phyloP scores from a whole-genome alignment of 2,888 invertebrate genomes.

The Dicycla oo region DNA sequence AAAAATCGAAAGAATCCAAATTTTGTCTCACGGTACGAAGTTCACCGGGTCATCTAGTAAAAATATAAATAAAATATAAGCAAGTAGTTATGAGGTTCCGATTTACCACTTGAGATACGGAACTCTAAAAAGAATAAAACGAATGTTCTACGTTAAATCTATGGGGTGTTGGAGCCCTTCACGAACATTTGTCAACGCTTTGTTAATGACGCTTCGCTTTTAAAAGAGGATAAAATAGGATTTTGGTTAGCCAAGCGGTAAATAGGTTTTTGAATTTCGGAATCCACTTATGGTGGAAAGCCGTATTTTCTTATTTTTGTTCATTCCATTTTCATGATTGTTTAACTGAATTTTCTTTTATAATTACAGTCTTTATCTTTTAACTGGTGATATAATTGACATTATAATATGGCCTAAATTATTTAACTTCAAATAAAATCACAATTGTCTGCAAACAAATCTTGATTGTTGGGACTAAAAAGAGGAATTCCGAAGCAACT shows the following conservation, averaged over 20 bases:
- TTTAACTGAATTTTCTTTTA: neutral
- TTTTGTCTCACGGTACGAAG: too few relatives aligned
- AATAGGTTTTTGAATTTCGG: conserved; percentile 35
- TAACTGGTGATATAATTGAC: conserved; percentile 10
- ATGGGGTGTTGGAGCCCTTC: neutral
- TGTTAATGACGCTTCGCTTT: conserved; percentile 28
- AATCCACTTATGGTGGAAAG: conserved; percentile 29
- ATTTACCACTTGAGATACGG: neutral
- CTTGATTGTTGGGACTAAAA: conserved; percentile 22
- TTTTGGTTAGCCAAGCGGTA: conserved; percentile 17
- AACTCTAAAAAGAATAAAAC: neutral
- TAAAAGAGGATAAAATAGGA: conserved; percentile 34
- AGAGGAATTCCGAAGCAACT: conserved; percentile 12
- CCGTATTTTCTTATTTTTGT: conserved; percentile 13
- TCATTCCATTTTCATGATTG: conserved; percentile 6
- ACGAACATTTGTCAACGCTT: conserved; percentile 36
- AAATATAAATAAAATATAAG: neutral
- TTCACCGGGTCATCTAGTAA: too few relatives aligned
- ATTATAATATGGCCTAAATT: neutral
- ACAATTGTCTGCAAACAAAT: conserved; percentile 20
- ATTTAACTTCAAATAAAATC: conserved; percentile 26
- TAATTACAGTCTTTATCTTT: neutral
- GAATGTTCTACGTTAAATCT: conserved; percentile 1
- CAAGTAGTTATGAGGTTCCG: neutral
- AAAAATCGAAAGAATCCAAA: too few relatives aligned